Conservation (phyloP, 1,140 invertebrate genomes). For the Brachionus rubens region DNA sequence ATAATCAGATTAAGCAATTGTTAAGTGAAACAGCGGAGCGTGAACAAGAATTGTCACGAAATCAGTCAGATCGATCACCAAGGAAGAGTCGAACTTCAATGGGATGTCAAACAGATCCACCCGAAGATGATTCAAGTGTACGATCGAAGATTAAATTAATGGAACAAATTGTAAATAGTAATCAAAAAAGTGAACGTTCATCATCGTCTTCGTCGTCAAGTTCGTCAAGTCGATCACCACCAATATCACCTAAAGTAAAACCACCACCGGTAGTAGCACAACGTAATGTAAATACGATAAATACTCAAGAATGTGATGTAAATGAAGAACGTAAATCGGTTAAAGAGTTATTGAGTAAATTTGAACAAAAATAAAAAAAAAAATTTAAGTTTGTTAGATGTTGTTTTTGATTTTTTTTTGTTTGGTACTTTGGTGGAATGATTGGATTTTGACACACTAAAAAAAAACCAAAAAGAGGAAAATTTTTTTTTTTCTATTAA, state of each 20-base stretch:
- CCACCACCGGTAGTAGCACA: neutral
- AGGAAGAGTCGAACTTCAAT: neutral
- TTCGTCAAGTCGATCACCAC: slow-evolving; percentile 44
- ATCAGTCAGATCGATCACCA: neutral
- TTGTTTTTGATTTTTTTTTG: too few relatives aligned
- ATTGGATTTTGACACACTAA: too few relatives aligned
- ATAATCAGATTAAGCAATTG: slow-evolving; percentile 34
- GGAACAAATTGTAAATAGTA: slow-evolving; percentile 4
- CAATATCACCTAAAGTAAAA: neutral
- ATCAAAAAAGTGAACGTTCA: neutral
- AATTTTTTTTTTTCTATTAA: too few relatives aligned
- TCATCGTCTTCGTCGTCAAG: slow-evolving; percentile 4
- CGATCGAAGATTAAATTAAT: slow-evolving; percentile 38
- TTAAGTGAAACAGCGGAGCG: slow-evolving; percentile 17
- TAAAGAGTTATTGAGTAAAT: neutral
- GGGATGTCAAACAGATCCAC: neutral
- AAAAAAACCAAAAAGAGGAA: too few relatives aligned
- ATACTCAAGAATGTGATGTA: neutral
- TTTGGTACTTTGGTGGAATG: too few relatives aligned
- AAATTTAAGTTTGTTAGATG: too few relatives aligned
- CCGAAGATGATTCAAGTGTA: neutral
- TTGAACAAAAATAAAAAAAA: neutral
- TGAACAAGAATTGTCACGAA: neutral
- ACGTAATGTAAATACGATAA: too few relatives aligned
- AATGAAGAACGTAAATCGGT: neutral